These are phyloP conservation scores for Pimpla rufipes DNA, from an alignment of 2,888 invertebrate species.

Conservation along the genomic window DNA sequence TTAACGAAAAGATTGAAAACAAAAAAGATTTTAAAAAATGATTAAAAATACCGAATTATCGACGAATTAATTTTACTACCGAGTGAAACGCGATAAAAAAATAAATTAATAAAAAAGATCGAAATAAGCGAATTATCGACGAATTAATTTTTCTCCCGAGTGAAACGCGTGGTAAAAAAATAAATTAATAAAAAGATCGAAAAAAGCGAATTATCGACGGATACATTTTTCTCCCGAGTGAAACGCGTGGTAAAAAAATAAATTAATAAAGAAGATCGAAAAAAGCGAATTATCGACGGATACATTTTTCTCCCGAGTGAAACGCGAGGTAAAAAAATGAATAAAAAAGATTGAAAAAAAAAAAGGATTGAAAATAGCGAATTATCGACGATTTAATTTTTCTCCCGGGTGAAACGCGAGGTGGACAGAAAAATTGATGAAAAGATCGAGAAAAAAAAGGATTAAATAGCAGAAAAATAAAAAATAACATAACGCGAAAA, in stretches of 20 bases:
- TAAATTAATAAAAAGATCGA: background rate
- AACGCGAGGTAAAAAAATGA: background rate
- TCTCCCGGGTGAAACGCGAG: background rate
- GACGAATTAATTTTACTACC: background rate
- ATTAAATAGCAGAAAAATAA: slow-evolving; percentile 29
- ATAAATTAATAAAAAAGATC: background rate
- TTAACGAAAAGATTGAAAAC: background rate
- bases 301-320: too few species aligned
- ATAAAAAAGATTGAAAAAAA: background rate
- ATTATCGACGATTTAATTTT: background rate
- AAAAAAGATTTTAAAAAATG: background rate
- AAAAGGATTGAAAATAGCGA: slow-evolving; percentile 5
- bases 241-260: background rate
- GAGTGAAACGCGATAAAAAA: background rate
- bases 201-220: background rate
- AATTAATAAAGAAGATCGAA: background rate
- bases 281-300: background rate
- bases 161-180: background rate
- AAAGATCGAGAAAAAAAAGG: background rate
- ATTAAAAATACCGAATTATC: background rate
- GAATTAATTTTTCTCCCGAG: background rate
- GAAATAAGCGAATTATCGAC: background rate
- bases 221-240: too few species aligned
- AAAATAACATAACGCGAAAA: too few species aligned
- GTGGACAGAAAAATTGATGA: background rate